phyloP scores from a whole-genome alignment of 1,140 invertebrate species.

The Rhopalosiphum padi region DNA sequence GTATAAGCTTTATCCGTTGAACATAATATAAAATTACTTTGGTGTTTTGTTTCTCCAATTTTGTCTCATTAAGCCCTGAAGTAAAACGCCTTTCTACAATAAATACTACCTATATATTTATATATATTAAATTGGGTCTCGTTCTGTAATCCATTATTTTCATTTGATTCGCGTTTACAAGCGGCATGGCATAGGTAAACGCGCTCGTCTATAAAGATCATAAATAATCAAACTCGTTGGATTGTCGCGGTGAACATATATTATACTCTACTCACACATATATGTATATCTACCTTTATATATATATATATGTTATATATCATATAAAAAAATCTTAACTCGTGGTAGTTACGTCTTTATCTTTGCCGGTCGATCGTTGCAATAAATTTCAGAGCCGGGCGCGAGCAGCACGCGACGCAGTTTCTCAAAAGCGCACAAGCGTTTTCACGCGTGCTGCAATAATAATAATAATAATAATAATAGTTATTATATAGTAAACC shows the following conservation, averaged over 20 bases:
- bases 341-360: conserved; percentile 47
- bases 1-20: background rate
- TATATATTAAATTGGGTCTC: background rate
- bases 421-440: conserved; percentile 43
- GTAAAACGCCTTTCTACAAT: conserved; percentile 29
- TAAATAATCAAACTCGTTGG: conserved; percentile 54
- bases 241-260: conserved; percentile 16
- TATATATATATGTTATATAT: background rate
- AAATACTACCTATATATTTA: background rate
- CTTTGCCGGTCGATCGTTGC: conserved; percentile 29
- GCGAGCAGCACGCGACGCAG: conserved; percentile 40
- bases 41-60: conserved; percentile 15
- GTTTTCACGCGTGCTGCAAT: conserved; percentile 21
- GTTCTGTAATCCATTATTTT: background rate
- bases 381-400: conserved; percentile 49
- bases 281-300: background rate
- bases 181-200: background rate
- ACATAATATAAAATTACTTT: conserved; percentile 20
- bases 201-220: background rate
- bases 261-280: background rate
- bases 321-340: conserved; percentile 1
- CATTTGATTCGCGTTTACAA: conserved; percentile 43
- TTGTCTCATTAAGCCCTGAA: background rate
- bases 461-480: conserved; percentile 1
- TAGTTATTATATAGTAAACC: background rate